Percentiles rank a stretch among this genome's conserved stretches.
Conservation (phyloP, 2,797 vertebrate genomes). For the Epinephelus coioides region DNA sequence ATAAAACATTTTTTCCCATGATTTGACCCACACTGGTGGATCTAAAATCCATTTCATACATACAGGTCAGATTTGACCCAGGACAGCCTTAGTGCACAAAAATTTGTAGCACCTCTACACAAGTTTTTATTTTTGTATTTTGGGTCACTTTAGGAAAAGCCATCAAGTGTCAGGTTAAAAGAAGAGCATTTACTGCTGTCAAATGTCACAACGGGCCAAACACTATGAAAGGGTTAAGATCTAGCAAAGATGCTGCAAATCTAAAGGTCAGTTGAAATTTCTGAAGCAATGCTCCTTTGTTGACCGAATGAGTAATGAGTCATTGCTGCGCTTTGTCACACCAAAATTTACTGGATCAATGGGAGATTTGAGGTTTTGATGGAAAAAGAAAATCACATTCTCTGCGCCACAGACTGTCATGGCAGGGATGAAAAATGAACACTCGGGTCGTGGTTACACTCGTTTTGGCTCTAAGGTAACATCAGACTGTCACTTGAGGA, state of each 20-base stretch:
- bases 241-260: neutral
- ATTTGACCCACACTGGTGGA: too few relatives aligned
- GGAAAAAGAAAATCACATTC: conserved; percentile 1
- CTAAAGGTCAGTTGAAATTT: neutral
- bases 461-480: neutral
- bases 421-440: neutral
- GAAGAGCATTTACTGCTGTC: too few relatives aligned
- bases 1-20: too few relatives aligned
- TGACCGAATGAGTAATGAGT: conserved; percentile 20
- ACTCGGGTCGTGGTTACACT: neutral
- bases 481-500: neutral
- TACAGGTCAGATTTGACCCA: too few relatives aligned
- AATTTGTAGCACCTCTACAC: too few relatives aligned
- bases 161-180: too few relatives aligned
- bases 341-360: neutral
- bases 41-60: too few relatives aligned
- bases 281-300: neutral
- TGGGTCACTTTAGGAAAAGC: too few relatives aligned
- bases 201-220: too few relatives aligned
- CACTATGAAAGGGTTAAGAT: neutral
- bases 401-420: neutral
- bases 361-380: conserved; percentile 7
- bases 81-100: too few relatives aligned
- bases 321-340: conserved; percentile 6
- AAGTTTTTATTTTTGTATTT: too few relatives aligned